Conservation (phyloP, 1,140 invertebrate genomes). For the Drosophila quadrilineata region DNA sequence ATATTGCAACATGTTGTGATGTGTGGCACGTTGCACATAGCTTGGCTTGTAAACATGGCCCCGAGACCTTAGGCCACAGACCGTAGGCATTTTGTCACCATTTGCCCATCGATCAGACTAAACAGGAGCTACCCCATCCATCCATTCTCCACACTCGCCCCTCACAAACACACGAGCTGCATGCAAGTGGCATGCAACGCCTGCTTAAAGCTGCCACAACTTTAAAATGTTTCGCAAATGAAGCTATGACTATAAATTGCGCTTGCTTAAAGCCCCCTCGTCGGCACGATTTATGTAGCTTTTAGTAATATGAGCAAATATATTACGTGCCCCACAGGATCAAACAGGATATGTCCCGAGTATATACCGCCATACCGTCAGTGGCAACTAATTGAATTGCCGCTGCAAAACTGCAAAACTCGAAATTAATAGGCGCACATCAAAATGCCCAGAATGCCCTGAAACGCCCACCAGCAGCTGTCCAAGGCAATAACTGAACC, state of each 20-base stretch:
- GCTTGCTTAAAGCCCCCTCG: slow-evolving; percentile 56
- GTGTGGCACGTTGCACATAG: slow-evolving; percentile 17
- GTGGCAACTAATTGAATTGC: slow-evolving; percentile 71
- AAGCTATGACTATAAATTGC: slow-evolving; percentile 39
- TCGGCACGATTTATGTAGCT: slow-evolving; percentile 77
- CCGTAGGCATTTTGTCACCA: slow-evolving; percentile 76
- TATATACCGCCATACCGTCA: background rate
- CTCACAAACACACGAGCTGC: too few relatives aligned
- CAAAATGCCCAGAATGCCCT: too few relatives aligned
- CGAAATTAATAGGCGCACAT: slow-evolving; percentile 77
- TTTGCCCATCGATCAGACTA: slow-evolving; percentile 76
- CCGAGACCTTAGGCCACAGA: slow-evolving; percentile 56
- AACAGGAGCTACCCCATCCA: slow-evolving; percentile 34
- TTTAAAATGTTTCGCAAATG: slow-evolving; percentile 39
- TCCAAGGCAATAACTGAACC: slow-evolving; percentile 29
- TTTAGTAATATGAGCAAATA: slow-evolving; percentile 80
- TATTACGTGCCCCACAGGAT: slow-evolving; percentile 64
- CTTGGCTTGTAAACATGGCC: slow-evolving; percentile 70
- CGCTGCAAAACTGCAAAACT: slow-evolving; percentile 57
- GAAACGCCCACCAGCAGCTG: slow-evolving; percentile 58
- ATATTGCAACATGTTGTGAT: background rate
- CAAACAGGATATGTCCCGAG: background rate
- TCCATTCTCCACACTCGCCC: background rate
- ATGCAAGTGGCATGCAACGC: background rate
- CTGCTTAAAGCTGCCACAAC: slow-evolving; percentile 23